Percentiles rank a stretch among this genome's conserved stretches.
Conservation (phyloP, 2,888 invertebrate species). For the Lasioglossum vierecki region DNA sequence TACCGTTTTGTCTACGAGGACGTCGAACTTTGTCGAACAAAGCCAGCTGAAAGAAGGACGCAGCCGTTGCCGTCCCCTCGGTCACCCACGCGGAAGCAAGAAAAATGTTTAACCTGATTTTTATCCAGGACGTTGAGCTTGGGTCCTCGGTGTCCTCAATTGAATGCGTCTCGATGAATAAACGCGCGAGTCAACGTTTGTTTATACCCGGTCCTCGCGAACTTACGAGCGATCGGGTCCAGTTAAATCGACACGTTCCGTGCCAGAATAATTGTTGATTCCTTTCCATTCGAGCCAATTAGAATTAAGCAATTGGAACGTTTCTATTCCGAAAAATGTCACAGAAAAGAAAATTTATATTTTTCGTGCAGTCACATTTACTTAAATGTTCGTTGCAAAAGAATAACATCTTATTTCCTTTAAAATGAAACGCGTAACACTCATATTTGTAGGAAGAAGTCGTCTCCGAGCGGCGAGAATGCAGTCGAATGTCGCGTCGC, state of each 20-base stretch:
- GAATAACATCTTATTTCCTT: no score
- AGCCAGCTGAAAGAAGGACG: constrained; percentile 23
- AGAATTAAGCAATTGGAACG: no score
- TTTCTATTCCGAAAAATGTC: no score
- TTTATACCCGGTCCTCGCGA: not conserved
- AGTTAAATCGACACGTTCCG: not conserved
- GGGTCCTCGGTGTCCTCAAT: not conserved
- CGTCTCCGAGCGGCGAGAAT: no score
- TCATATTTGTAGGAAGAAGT: no score
- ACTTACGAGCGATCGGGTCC: not conserved
- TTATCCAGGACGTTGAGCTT: constrained; percentile 6
- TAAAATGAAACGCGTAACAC: no score
- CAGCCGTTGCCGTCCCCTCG: constrained; percentile 18
- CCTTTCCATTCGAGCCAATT: not conserved
- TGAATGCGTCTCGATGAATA: constrained; percentile 4
- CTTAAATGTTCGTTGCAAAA: no score
- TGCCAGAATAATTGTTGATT: not conserved
- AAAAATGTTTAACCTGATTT: constrained; percentile 39
- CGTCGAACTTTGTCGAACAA: constrained; percentile 55
- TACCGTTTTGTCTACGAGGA: constrained; percentile 53
- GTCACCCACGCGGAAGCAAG: not conserved
- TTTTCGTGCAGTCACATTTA: no score
- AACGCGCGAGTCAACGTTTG: constrained; percentile 1
- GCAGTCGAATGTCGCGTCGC: no score
- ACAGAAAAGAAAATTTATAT: no score